Percentiles rank a stretch among this genome's conserved stretches.
These are phyloP conservation scores for Graphium colonna DNA, from an alignment of 2,888 invertebrate genomes.

Conservation along the genomic window DNA sequence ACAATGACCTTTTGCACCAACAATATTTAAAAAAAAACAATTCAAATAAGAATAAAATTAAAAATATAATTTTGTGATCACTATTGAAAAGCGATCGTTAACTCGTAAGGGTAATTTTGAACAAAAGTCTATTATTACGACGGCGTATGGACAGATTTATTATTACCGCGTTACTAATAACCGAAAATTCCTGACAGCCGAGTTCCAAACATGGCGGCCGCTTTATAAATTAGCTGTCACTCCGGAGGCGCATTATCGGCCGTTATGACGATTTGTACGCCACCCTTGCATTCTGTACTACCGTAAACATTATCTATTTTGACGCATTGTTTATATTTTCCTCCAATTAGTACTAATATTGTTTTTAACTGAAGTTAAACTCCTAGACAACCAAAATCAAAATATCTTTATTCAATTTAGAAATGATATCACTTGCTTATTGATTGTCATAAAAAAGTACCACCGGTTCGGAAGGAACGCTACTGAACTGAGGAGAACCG, in stretches of 20 bases:
- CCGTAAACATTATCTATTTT: constrained; percentile 46
- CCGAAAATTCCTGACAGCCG: constrained; percentile 11
- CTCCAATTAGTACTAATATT: too few relatives aligned
- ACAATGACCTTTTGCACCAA: too few relatives aligned
- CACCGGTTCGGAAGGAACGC: too few relatives aligned
- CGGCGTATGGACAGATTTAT: constrained; percentile 19
- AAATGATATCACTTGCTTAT: too few relatives aligned
- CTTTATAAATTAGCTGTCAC: constrained; percentile 43
- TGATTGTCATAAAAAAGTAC: too few relatives aligned
- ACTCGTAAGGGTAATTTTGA: background rate
- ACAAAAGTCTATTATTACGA: background rate
- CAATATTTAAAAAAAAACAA: too few relatives aligned
- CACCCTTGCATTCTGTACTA: constrained; percentile 38
- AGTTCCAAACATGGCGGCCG: constrained; percentile 31
- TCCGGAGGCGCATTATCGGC: constrained; percentile 42
- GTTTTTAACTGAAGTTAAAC: too few relatives aligned
- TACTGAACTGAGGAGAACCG: too few relatives aligned
- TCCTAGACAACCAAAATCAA: too few relatives aligned
- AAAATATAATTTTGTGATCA: background rate
- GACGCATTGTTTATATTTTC: constrained; percentile 29
- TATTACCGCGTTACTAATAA: constrained; percentile 19
- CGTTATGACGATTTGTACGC: constrained; percentile 56
- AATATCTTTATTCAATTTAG: too few relatives aligned
- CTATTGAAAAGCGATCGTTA: background rate
- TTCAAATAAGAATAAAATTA: too few relatives aligned